Evolutionary conservation across 2,888 invertebrate genomes (phyloP).

Genomic region (Capitulum mitella): DNA sequence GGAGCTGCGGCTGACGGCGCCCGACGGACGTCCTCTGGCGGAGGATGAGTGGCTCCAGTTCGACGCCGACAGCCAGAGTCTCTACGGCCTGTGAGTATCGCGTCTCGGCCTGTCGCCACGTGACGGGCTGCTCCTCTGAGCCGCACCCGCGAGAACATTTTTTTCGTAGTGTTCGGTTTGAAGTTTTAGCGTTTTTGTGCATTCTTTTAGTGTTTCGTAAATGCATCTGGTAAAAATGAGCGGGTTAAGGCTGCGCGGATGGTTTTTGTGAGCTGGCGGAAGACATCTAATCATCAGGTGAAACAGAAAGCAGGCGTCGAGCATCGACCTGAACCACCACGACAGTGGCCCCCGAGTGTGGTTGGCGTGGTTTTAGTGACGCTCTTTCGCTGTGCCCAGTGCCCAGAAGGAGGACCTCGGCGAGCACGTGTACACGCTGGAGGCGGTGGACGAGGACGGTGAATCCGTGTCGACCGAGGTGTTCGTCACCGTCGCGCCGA

Average conservation of each 20-base stretch:
- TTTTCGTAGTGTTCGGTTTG: too few species aligned
- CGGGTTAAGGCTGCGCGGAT: too few species aligned
- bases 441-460: slow-evolving; percentile 72
- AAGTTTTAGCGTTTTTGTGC: too few species aligned
- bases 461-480: background rate
- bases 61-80: slow-evolving; percentile 75
- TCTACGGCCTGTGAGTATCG: slow-evolving; percentile 71
- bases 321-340: background rate
- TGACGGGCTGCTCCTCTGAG: too few species aligned
- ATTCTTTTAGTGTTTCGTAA: too few species aligned
- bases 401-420: slow-evolving; percentile 40
- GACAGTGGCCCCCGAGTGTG: background rate
- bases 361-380: too few species aligned
- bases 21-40: slow-evolving; percentile 59
- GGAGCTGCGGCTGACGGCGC: slow-evolving; percentile 62
- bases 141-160: too few species aligned
- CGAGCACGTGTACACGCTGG: slow-evolving; percentile 55
- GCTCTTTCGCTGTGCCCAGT: slow-evolving; percentile 28
- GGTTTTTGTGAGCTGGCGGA: too few species aligned
- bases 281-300: too few species aligned
- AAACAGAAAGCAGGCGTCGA: background rate
- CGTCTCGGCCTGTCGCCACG: too few species aligned
- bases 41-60: slow-evolving; percentile 78
- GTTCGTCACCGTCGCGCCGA: background rate
- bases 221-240: too few species aligned